Percentiles rank a stretch among this genome's conserved stretches.
These are phyloP conservation scores for Monarcha castaneiventris DNA, from an alignment of 2,113 vertebrate species.

Conservation along the genomic window DNA sequence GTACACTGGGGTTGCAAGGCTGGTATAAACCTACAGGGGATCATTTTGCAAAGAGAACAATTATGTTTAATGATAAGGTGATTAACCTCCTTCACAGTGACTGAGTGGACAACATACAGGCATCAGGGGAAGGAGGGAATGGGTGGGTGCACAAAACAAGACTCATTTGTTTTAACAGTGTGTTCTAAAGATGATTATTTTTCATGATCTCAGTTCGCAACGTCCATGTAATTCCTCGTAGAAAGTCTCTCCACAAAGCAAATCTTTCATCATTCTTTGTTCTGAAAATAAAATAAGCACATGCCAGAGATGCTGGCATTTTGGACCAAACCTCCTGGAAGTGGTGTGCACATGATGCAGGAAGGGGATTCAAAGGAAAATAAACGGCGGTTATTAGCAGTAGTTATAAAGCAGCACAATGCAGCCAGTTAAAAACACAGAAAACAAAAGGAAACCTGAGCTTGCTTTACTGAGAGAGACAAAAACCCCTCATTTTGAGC, in stretches of 20 bases:
- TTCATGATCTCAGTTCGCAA: constrained; percentile 16
- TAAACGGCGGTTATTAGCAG: accelerated
- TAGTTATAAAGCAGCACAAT: constrained; percentile 26
- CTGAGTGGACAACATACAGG: not conserved
- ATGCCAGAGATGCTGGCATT: not conserved
- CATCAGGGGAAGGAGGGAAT: not conserved
- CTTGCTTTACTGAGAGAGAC: not conserved
- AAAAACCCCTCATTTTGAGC: not conserved
- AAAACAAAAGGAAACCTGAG: not conserved
- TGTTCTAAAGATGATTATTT: not conserved
- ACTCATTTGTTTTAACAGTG: not conserved
- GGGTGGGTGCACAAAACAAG: not conserved
- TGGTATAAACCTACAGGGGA: not conserved
- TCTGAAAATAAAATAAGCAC: constrained; percentile 27
- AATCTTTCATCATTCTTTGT: not conserved
- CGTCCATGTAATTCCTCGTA: constrained; percentile 70
- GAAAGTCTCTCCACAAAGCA: constrained; percentile 36
- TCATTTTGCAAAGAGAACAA: not conserved
- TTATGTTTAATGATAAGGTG: not conserved
- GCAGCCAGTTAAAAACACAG: constrained; percentile 27
- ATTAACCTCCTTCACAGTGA: not conserved
- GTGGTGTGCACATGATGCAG: not conserved
- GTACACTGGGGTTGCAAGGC: not conserved
- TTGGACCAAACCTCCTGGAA: not conserved
- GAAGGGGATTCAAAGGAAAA: not conserved